A percentile compares a stretch with the other conserved stretches of the same genome.
phyloP scores from a whole-genome alignment of 2,797 vertebrate genomes.

The Carduelis carduelis region DNA sequence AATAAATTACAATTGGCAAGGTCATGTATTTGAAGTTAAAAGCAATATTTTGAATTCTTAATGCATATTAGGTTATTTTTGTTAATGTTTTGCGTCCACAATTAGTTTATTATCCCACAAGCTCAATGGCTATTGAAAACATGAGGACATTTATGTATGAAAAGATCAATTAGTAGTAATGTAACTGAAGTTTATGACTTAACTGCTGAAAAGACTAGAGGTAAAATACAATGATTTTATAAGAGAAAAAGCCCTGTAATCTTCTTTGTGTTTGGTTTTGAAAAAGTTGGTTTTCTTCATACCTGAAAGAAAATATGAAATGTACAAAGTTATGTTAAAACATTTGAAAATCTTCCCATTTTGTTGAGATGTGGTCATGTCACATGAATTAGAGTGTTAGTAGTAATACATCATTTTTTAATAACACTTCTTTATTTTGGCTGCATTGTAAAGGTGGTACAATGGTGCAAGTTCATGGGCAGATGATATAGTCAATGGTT shows the following conservation, averaged over 20 bases:
- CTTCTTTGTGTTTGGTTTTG: background rate
- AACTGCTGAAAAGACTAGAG: background rate
- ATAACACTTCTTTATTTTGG: slow-evolving; percentile 71
- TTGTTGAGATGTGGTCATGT: background rate
- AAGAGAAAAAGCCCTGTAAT: background rate
- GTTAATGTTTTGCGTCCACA: background rate
- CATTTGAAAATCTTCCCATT: background rate
- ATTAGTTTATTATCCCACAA: background rate
- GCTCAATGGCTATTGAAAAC: background rate
- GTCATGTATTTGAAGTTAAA: background rate
- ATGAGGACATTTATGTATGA: background rate
- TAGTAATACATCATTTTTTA: background rate
- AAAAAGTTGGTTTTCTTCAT: background rate
- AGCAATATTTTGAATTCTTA: background rate
- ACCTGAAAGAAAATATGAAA: background rate
- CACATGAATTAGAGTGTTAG: background rate
- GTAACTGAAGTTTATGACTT: background rate
- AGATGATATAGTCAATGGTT: slow-evolving; percentile 83
- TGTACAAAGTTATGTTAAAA: background rate
- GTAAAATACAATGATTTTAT: background rate
- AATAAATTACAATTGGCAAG: background rate
- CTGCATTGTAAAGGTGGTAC: slow-evolving; percentile 80
- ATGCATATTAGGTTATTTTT: background rate
- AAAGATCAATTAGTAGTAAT: background rate
- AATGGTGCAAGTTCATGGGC: slow-evolving; percentile 83